phyloP scores from a whole-genome alignment of 2,113 vertebrate genomes.

The Leucosticte australis region DNA sequence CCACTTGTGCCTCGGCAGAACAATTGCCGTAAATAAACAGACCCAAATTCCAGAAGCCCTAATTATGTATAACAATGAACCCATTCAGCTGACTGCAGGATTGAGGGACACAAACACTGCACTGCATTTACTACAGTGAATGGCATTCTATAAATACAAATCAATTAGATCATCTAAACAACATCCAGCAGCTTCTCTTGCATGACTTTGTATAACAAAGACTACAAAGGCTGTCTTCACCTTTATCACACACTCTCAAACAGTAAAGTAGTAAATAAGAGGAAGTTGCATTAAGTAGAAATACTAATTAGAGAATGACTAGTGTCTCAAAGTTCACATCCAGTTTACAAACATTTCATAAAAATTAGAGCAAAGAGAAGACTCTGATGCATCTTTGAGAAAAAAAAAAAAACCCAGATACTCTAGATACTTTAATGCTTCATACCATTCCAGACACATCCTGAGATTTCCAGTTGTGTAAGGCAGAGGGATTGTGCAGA shows the following conservation, averaged over 20 bases:
- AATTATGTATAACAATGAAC: slow-evolving; percentile 18
- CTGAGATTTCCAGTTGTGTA: neutral
- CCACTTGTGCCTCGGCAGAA: neutral
- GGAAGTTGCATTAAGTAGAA: neutral
- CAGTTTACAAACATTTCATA: neutral
- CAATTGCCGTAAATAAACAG: slow-evolving; percentile 28
- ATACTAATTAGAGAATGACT: neutral
- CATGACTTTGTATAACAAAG: neutral
- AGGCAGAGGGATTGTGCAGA: neutral
- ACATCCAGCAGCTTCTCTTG: slow-evolving; percentile 40
- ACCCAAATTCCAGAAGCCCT: slow-evolving; percentile 43
- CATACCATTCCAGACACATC: neutral
- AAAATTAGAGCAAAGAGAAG: neutral
- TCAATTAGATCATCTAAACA: slow-evolving; percentile 33
- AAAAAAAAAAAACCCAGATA: neutral
- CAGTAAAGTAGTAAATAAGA: neutral
- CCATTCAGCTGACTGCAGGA: slow-evolving; percentile 3
- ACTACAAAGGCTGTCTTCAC: slow-evolving; percentile 8
- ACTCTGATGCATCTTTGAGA: neutral
- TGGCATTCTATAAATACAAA: slow-evolving; percentile 16
- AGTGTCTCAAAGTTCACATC: neutral
- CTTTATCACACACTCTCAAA: neutral
- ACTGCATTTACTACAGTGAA: slow-evolving; percentile 29
- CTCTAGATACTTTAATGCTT: neutral
- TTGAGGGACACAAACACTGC: neutral